Percentiles rank a stretch among this genome's conserved stretches.
These are phyloP conservation scores for Bothrops jararaca DNA, from an alignment of 2,113 vertebrate genomes.

Conservation along the genomic window DNA sequence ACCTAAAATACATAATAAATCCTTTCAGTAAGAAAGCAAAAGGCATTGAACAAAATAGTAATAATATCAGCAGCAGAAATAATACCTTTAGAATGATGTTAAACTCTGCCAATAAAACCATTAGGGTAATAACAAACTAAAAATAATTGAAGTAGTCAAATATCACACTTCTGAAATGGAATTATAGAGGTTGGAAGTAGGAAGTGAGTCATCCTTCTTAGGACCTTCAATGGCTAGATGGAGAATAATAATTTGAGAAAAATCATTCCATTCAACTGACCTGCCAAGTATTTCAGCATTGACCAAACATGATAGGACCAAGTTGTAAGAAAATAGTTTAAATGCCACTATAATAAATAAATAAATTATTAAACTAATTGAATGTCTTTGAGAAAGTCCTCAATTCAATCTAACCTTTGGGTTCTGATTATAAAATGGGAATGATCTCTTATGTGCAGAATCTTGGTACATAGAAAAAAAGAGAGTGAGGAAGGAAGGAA, in stretches of 20 bases:
- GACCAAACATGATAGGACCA: neutral
- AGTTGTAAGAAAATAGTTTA: neutral
- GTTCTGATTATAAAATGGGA: neutral
- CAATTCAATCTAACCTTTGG: neutral
- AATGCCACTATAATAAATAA: neutral
- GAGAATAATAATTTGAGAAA: neutral
- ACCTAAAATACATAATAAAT: neutral
- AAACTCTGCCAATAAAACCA: neutral
- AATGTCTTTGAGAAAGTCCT: neutral
- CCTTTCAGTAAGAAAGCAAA: neutral
- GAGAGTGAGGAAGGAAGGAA: fast-evolving
- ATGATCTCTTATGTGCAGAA: neutral
- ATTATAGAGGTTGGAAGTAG: neutral
- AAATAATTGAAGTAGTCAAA: neutral
- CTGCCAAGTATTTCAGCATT: neutral
- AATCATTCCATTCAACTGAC: neutral
- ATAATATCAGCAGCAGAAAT: neutral
- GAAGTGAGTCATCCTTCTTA: neutral
- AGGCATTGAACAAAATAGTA: neutral
- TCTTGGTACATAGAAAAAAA: neutral
- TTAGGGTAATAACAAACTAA: neutral
- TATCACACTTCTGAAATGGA: neutral
- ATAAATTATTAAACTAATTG: neutral
- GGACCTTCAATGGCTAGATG: neutral
- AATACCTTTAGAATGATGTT: neutral